Evolutionary conservation across 2,888 invertebrate genomes (phyloP), one percentile per base, ranked within the genome.

Genomic region (Andrena trimmerana): DNA sequence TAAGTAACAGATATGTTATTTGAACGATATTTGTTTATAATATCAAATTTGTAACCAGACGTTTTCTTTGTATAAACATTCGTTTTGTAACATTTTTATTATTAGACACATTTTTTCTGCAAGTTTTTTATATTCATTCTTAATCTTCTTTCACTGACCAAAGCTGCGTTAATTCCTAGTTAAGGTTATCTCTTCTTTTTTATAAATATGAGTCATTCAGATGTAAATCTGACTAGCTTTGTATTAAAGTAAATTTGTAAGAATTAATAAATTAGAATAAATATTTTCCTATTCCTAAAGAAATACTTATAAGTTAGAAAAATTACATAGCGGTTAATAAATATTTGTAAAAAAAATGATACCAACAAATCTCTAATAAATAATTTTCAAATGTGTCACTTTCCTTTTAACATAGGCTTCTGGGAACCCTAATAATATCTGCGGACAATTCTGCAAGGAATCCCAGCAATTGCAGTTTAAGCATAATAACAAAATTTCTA

Each of bases 101-200:
- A n/a, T 52, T 69, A 10, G 20, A 42, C 31, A 24, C 67, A 20
- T 52, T 27, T 31, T 36, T 63, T 24, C n/a, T 36, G 10, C 27
- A 20, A 48, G 29, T 71, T 69, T 57, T 36, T 62, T 48, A 42
- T 10, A 13, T 71, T 31, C 31, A 71, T 60, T 71, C 70, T 71
- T 62, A 71, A 71, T 50, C 60, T 29, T 60, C 70, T 70, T 70
- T 70, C 70, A 71, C 70, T 71, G 70, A 71, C 70, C 60, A 71
- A 70, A 71, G 48, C 42, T 71, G 48, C 48, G 42, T 60, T 50
- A 29, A 50, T 70, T 70, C 31, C 48, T 24, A 57, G 27, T 62
- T 48, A 20, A 48, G 59, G 29, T 70, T 36, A 57, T n/a, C 42
- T n/a, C 42, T 62, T 29, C 29, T 16, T 31, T 50, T 62, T 48